A percentile compares a stretch with the other conserved stretches of the same genome.
Conservation (phyloP, 2,113 vertebrate genomes). For the Typhlomys cinereus region DNA sequence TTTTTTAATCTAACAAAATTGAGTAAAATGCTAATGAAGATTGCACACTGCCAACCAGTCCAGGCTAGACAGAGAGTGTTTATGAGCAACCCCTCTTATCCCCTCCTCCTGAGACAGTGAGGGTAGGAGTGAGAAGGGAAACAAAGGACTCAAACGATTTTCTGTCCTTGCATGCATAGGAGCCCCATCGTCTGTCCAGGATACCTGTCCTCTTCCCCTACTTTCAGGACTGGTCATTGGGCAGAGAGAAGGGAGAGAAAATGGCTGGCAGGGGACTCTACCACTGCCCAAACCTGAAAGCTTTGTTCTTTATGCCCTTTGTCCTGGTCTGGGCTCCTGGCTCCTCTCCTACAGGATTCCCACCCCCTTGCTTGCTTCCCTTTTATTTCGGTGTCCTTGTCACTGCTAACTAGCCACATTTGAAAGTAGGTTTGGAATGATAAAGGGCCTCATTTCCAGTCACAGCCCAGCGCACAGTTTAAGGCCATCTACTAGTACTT, state of each 20-base stretch:
- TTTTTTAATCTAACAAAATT: not conserved
- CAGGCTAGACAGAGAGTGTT: not conserved
- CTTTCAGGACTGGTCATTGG: not conserved
- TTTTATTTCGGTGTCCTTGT: not conserved
- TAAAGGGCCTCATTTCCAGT: not conserved
- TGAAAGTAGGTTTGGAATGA: not conserved
- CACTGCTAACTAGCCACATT: not conserved
- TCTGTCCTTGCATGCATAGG: not conserved
- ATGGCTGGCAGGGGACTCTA: not conserved
- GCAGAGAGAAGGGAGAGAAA: not conserved
- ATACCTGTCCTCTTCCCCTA: not conserved
- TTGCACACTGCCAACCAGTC: no score
- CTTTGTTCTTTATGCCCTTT: not conserved
- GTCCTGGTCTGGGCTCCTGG: not conserved
- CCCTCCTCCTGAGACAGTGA: accelerated
- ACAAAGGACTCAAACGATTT: not conserved
- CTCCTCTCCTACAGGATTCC: not conserved
- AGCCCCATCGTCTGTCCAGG: not conserved
- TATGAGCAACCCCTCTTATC: no score
- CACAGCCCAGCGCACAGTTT: not conserved
- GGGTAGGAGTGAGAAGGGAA: not conserved
- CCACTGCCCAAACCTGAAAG: not conserved
- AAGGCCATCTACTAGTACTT: not conserved
- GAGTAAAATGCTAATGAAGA: not conserved
- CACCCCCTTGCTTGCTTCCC: not conserved